These are phyloP conservation scores for Condylura cristata DNA, from an alignment of 2,113 vertebrate species.

Conservation along the genomic window DNA sequence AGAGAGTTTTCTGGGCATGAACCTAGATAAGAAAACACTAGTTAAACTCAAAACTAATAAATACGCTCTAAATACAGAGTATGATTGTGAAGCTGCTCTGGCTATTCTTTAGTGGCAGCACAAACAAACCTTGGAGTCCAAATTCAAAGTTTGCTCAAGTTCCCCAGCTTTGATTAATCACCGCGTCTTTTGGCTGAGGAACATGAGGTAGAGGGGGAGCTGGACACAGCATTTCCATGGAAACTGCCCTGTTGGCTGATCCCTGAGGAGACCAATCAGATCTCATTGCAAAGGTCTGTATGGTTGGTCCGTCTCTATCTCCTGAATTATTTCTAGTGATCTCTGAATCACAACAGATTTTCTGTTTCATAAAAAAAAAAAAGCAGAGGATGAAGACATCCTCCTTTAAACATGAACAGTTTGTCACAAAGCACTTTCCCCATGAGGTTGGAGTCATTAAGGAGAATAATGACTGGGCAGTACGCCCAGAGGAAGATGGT, in stretches of 20 bases:
- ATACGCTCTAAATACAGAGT: neutral
- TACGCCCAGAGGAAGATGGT: neutral
- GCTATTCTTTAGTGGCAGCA: neutral
- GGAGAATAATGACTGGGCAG: neutral
- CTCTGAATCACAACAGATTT: neutral
- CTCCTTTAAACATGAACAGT: neutral
- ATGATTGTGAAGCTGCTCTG: neutral
- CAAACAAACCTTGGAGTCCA: neutral
- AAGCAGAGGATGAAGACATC: neutral
- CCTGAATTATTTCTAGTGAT: neutral
- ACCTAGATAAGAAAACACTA: neutral
- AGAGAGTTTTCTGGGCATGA: slow-evolving; percentile 43
- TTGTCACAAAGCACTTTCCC: neutral
- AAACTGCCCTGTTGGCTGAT: neutral
- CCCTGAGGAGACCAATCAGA: neutral
- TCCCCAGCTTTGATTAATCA: neutral
- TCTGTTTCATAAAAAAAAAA: slow-evolving; percentile 6
- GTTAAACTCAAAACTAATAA: slow-evolving; percentile 21
- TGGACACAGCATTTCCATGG: neutral
- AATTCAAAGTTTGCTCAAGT: neutral
- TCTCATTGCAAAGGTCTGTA: neutral
- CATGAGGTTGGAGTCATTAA: neutral
- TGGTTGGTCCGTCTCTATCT: neutral
- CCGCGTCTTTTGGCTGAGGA: neutral
- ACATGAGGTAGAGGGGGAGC: neutral